Conservation (phyloP, 2,113 vertebrate genomes). For the Clupea harengus region DNA sequence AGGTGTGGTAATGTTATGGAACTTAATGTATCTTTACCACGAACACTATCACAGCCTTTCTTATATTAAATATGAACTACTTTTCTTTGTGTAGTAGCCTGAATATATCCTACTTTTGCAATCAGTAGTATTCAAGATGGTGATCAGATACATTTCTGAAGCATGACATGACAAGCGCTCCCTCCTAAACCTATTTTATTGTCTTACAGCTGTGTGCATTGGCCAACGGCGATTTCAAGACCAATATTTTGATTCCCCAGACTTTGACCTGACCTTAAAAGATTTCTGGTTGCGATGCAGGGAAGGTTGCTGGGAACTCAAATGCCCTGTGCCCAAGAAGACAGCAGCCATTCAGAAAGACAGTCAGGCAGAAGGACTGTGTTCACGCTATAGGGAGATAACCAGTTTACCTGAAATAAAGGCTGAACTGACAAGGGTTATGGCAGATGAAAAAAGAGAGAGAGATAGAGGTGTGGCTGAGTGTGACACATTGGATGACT, state of each 20-base stretch:
- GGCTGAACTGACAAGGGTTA: slow-evolving; percentile 55
- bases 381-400: slow-evolving; percentile 72
- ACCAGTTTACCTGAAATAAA: slow-evolving; percentile 65
- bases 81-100: too few species aligned
- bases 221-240: slow-evolving; percentile 64
- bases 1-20: slow-evolving; percentile 52
- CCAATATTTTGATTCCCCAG: slow-evolving; percentile 69
- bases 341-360: slow-evolving; percentile 2
- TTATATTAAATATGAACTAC: background rate
- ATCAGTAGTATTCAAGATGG: too few species aligned
- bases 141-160: background rate
- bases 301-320: slow-evolving; percentile 72
- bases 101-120: too few species aligned
- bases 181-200: background rate
- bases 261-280: slow-evolving; percentile 65
- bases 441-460: slow-evolving; percentile 43
- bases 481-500: slow-evolving; percentile 43
- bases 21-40: background rate
- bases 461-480: background rate
- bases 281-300: slow-evolving; percentile 73
- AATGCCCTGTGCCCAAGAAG: slow-evolving; percentile 54
- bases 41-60: background rate
- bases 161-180: background rate
- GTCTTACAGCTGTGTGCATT: slow-evolving; percentile 54
- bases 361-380: slow-evolving; percentile 46